Evolutionary conservation across 37 sponge, comb jelly and placozoan species (phyloP).

Genomic region (Beroe forskalii): DNA sequence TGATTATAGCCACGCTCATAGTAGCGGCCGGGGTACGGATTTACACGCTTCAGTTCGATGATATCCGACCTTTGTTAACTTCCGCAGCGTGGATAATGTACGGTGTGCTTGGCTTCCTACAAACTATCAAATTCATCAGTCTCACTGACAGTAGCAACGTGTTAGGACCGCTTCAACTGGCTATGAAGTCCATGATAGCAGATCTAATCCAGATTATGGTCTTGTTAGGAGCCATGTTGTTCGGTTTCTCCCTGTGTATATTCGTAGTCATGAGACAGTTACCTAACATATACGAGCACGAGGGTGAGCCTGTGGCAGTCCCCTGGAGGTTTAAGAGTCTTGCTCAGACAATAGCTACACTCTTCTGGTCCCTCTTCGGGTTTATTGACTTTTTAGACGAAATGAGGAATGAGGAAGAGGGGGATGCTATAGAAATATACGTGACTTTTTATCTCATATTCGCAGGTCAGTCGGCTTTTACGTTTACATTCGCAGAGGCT

Average conservation of each 20-base stretch:
- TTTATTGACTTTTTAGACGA: conserved; percentile 52
- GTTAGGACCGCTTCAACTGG: conserved; percentile 55
- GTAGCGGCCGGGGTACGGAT: conserved; percentile 19
- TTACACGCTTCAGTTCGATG: background rate
- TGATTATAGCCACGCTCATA: background rate
- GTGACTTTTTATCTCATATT: conserved; percentile 17
- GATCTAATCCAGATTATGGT: conserved; percentile 44
- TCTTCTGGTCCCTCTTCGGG: conserved; percentile 36
- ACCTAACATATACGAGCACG: background rate
- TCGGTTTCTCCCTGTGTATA: conserved; percentile 17
- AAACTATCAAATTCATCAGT: conserved; percentile 51
- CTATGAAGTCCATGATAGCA: conserved; percentile 60
- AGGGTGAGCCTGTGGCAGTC: background rate
- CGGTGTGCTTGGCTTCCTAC: conserved; percentile 48
- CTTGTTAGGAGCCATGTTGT: background rate
- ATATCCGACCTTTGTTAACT: background rate
- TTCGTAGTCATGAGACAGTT: conserved; percentile 30
- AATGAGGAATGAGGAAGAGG: conserved; percentile 3
- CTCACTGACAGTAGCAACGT: conserved; percentile 41
- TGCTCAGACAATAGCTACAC: background rate
- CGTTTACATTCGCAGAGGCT: too few relatives aligned
- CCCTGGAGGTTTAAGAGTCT: background rate
- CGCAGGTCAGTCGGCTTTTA: conserved; percentile 33
- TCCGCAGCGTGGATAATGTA: conserved; percentile 22
- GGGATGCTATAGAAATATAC: background rate